phyloP scores from a whole-genome alignment of 2,888 invertebrate species.

The Phania funesta region DNA sequence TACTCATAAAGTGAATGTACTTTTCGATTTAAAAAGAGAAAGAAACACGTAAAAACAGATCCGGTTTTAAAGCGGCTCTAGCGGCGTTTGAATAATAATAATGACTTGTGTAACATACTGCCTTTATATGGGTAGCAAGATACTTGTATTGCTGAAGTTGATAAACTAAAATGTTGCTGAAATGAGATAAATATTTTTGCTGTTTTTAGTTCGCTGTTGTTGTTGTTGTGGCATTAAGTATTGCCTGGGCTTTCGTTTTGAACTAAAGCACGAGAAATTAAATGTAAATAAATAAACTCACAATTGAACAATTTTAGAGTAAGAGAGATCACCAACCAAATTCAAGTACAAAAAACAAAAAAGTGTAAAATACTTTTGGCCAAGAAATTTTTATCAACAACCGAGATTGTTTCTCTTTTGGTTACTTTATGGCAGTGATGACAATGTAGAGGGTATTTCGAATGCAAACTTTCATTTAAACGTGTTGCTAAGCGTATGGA shows the following conservation, averaged over 20 bases:
- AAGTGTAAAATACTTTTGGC: conserved; percentile 14
- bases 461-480: neutral
- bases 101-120: conserved; percentile 64
- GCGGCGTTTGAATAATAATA: conserved; percentile 20
- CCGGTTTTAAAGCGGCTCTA: conserved; percentile 74
- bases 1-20: conserved; percentile 77
- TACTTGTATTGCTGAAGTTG: conserved; percentile 40
- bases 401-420: neutral
- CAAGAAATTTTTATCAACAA: conserved; percentile 14
- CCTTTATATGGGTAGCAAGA: conserved; percentile 53
- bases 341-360: neutral
- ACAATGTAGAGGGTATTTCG: neutral
- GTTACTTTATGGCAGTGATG: neutral
- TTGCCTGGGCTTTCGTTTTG: conserved; percentile 13
- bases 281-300: neutral
- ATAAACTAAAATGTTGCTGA: conserved; percentile 40
- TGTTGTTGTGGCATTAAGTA: neutral
- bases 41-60: conserved; percentile 70
- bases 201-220: conserved; percentile 1
- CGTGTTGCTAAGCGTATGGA: too few relatives aligned
- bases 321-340: neutral
- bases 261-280: conserved; percentile 5
- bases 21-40: conserved; percentile 71
- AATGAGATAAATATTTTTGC: conserved; percentile 45
- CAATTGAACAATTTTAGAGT: neutral